Base-by-base conservation (phyloP, 2,113 vertebrate species). In the Myrmecophaga tridactyla region DNA sequence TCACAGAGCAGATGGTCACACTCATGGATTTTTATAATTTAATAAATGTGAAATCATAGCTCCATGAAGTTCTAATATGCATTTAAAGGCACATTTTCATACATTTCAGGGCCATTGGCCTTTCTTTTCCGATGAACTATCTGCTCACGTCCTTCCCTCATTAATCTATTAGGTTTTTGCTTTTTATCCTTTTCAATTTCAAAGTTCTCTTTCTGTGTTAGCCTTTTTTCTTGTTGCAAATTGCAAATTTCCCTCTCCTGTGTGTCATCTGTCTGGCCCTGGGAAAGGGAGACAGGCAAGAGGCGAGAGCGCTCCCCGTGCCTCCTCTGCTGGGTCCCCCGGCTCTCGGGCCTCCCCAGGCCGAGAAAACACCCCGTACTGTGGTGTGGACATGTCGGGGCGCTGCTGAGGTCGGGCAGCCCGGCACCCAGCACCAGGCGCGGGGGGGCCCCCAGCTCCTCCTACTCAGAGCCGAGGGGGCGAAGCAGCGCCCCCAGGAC, bases 341-440 rank as follows among this genome's bases (percentile, higher is more conserved):
- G 83, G 53, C 12, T 46, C 62, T 84, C 31, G 9, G 56, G 51
- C 31, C 53, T n/a, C n/a, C n/a, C n/a, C n/a, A n/a, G 43, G 41
- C 31, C 75, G 53, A 80, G 86, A 80, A 77, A 92, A 60, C 88
- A 58, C 12, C n/a, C 62, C 6, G 0, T 41, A 51, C n/a, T 77
- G 41, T 92, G 39, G 69, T 9, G 18, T 15, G 20, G 3, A 9
- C 46, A 29, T 1, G 1, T 12, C 39, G 46, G 25, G 62, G 39
- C 39, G 31, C 62, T 60, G 21, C 1, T 18, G 58, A 60, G 65
- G 36, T 36, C 15, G 27, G 51, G 17, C 20, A 11, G 75, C 5
- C 12, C 0, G 7, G 31, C 81, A n/a, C 18, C 9, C 4, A 18
- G 39, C 0, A n/a, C 0, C 12, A 51, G 51, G 46, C 10, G 0